Conservation (phyloP, 2,797 vertebrate genomes). For the Merluccius polli region DNA sequence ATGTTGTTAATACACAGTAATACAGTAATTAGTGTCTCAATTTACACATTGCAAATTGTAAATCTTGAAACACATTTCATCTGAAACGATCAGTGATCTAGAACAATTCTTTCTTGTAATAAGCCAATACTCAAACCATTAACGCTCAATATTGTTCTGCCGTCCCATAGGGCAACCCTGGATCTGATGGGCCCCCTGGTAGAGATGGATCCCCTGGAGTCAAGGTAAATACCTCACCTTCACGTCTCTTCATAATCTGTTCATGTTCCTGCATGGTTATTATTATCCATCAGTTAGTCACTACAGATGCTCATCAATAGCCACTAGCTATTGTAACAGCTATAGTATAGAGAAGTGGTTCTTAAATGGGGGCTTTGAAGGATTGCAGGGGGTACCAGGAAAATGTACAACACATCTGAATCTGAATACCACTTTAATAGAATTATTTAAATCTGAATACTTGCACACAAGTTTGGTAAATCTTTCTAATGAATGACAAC, state of each 20-base stretch:
- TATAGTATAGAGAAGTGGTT: no score
- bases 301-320: background rate
- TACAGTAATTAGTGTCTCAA: background rate
- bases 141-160: constrained; percentile 18
- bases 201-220: constrained; percentile 88
- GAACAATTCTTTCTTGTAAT: constrained; percentile 9
- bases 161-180: constrained; percentile 81
- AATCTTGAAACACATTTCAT: no score
- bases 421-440: no score
- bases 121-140: constrained; percentile 36
- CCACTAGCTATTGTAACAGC: background rate
- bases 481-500: no score
- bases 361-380: no score
- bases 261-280: background rate
- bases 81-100: background rate
- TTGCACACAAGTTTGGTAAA: no score
- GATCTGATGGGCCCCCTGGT: constrained; percentile 91
- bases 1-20: no score
- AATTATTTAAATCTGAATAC: no score
- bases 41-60: background rate
- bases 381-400: no score
- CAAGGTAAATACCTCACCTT: constrained; percentile 74
- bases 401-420: no score
- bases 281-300: background rate
- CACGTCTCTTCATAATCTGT: background rate